These are phyloP conservation scores for Rhinoptilus africanus DNA, from an alignment of 2,113 vertebrate species.

Conservation along the genomic window DNA sequence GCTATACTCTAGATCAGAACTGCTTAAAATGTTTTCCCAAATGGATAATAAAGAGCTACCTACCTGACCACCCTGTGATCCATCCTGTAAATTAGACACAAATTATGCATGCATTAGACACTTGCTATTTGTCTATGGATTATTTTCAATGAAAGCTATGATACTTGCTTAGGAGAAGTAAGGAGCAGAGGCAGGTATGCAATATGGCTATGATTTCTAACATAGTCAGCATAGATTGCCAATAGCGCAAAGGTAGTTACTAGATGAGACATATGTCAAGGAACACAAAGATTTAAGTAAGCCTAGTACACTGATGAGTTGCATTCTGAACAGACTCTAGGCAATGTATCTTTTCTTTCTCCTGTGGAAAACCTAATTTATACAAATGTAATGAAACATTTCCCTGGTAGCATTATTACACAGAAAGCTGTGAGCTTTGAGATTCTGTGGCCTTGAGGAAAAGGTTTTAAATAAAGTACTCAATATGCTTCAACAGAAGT, in stretches of 20 bases:
- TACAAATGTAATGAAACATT: not conserved
- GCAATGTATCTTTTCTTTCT: not conserved
- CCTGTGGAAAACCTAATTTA: not conserved
- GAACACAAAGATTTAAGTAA: not conserved
- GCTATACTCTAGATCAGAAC: not conserved
- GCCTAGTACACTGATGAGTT: not conserved
- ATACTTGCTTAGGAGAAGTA: not conserved
- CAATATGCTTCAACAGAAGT: not conserved
- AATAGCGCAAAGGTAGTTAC: not conserved
- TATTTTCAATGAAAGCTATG: not conserved
- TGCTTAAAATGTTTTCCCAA: not conserved
- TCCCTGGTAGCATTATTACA: not conserved
- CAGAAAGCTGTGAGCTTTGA: not conserved
- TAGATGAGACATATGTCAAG: not conserved
- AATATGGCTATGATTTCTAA: not conserved
- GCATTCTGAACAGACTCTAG: not conserved
- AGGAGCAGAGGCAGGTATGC: not conserved
- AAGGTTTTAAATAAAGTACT: not conserved
- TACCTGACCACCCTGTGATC: slow-evolving; percentile 5
- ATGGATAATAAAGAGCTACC: not conserved
- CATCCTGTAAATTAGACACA: not conserved
- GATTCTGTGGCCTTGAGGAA: not conserved
- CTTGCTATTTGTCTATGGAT: not conserved
- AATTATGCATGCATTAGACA: not conserved
- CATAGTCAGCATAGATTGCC: accelerated